Percentiles rank a stretch among this genome's conserved stretches.
phyloP scores from a whole-genome alignment of 2,797 vertebrate species.

The Melanotaenia trifasciata region DNA sequence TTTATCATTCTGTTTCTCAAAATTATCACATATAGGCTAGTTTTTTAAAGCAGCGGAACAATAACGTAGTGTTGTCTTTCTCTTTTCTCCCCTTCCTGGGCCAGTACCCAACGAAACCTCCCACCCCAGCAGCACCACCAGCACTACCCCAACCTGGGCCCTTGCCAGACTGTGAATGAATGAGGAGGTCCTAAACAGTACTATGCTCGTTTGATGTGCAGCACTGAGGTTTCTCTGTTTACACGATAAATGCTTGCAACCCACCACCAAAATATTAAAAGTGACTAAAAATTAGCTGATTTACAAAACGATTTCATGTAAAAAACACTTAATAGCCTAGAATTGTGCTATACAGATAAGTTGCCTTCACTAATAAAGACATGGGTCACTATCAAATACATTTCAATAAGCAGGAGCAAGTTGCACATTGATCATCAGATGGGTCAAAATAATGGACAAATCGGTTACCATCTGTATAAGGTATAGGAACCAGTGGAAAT shows the following conservation, averaged over 20 bases:
- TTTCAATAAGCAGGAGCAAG: background rate
- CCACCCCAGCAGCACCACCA: slow-evolving; percentile 56
- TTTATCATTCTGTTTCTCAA: slow-evolving; percentile 32
- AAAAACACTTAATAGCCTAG: no score
- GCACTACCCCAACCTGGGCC: slow-evolving; percentile 68
- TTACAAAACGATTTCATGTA: no score
- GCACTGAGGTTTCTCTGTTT: slow-evolving; percentile 80
- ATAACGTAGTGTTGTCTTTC: slow-evolving; percentile 77
- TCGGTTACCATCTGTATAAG: slow-evolving; percentile 15
- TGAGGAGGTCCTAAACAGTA: slow-evolving; percentile 70
- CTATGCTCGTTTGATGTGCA: slow-evolving; percentile 80
- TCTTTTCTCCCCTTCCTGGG: slow-evolving; percentile 55
- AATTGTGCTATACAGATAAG: no score
- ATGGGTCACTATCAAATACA: background rate
- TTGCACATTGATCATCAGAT: slow-evolving; percentile 3
- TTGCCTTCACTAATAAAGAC: background rate
- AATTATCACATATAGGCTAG: slow-evolving; percentile 63
- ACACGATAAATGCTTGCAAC: slow-evolving; percentile 24
- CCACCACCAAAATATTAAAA: slow-evolving; percentile 50
- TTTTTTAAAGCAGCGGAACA: slow-evolving; percentile 70
- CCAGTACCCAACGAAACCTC: slow-evolving; percentile 57
- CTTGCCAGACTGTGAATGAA: slow-evolving; percentile 76
- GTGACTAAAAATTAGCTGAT: slow-evolving; percentile 1
- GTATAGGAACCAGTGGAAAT: slow-evolving; percentile 3
- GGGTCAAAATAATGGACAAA: slow-evolving; percentile 11